Conservation (phyloP, 2,113 vertebrate genomes). For the Nycticebus coucang region DNA sequence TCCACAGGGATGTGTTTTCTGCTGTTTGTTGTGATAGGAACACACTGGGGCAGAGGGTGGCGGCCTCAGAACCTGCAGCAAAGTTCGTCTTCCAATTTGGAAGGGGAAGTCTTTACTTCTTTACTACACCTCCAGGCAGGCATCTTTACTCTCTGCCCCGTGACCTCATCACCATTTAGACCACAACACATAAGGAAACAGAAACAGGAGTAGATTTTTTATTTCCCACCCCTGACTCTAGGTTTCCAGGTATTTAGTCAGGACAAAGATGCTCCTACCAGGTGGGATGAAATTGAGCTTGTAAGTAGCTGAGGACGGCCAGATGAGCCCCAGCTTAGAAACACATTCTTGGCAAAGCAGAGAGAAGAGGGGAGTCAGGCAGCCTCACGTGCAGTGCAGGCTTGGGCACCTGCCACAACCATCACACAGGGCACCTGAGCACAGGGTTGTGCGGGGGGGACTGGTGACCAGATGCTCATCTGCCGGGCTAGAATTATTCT, state of each 20-base stretch:
- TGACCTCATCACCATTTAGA: too few relatives aligned
- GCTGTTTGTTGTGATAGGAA: not conserved
- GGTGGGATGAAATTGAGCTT: too few relatives aligned
- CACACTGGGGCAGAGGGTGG: rapidly evolving
- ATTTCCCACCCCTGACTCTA: not conserved
- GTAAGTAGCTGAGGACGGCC: not conserved
- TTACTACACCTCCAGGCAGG: not conserved
- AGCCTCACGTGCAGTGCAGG: rapidly evolving
- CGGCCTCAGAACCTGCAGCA: not conserved
- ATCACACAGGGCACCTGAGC: rapidly evolving
- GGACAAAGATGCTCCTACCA: not conserved
- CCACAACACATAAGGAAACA: not conserved
- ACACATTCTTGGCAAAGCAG: not conserved
- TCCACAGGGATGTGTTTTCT: not conserved
- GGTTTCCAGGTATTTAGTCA: not conserved
- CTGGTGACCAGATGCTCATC: rapidly evolving
- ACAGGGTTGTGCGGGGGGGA: rapidly evolving
- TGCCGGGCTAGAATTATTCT: rapidly evolving
- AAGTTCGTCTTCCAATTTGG: not conserved
- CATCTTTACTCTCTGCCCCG: not conserved
- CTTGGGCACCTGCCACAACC: rapidly evolving
- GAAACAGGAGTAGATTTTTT: not conserved
- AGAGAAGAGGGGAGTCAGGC: not conserved
- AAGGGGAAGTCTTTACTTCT: too few relatives aligned
- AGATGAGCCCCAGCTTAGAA: too few relatives aligned